A percentile compares a stretch with the other conserved stretches of the same genome.
Evolutionary conservation across 2,888 invertebrate species (phyloP).

Genomic region (Aspidapion aeneum): DNA sequence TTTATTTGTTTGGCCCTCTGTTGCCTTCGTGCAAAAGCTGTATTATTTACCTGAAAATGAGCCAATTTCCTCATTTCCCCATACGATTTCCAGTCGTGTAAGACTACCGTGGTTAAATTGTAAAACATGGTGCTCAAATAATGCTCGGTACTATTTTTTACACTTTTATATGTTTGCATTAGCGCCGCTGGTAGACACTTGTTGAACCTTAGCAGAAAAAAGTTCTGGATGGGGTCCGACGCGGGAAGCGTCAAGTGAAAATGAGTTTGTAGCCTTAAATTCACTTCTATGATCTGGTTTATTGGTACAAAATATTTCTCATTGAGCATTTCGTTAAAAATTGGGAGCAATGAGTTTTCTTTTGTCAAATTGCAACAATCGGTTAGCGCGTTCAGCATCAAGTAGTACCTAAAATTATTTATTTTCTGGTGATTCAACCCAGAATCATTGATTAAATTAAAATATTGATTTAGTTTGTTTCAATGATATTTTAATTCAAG

Average conservation of each 20-base stretch:
- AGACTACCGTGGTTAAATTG: conserved; percentile 93
- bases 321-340: conserved; percentile 50
- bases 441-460: too few species aligned
- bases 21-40: too few species aligned
- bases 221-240: conserved; percentile 43
- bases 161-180: conserved; percentile 43
- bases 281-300: conserved; percentile 87
- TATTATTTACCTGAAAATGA: background rate
- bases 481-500: too few species aligned
- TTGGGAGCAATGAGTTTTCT: conserved; percentile 47
- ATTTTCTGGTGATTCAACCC: too few species aligned
- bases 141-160: conserved; percentile 65
- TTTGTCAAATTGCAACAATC: conserved; percentile 37
- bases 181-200: conserved; percentile 41
- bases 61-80: conserved; percentile 79
- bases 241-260: conserved; percentile 79
- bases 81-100: conserved; percentile 97
- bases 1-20: too few species aligned
- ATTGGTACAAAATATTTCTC: conserved; percentile 64
- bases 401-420: conserved; percentile 31
- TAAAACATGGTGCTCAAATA: conserved; percentile 95
- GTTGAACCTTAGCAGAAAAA: conserved; percentile 39
- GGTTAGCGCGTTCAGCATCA: conserved; percentile 41
- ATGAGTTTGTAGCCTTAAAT: conserved; percentile 88
- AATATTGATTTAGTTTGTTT: too few species aligned